Percentiles rank a stretch among this genome's conserved stretches.
Evolutionary conservation across 2,888 invertebrate genomes (phyloP).

Genomic region (Drosophila lutescens): DNA sequence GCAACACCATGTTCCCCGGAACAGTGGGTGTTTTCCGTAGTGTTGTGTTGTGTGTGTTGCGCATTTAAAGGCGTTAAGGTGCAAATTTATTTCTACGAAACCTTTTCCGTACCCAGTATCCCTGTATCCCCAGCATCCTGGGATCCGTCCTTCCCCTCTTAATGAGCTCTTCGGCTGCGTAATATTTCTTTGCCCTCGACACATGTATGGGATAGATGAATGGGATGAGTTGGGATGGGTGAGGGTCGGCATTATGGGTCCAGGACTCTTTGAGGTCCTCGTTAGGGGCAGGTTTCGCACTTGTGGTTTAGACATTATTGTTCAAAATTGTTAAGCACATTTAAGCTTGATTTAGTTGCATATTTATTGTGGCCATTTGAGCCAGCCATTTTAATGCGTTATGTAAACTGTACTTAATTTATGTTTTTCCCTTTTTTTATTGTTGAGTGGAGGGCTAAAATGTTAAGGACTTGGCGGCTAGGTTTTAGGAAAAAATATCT

Average conservation of each 20-base stretch:
- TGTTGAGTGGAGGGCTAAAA: not conserved
- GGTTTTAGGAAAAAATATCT: not conserved
- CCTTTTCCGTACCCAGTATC: constrained; percentile 58
- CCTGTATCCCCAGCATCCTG: constrained; percentile 8
- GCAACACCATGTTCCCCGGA: constrained; percentile 71
- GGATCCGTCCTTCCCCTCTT: constrained; percentile 41
- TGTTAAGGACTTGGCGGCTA: constrained; percentile 4
- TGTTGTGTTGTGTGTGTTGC: constrained; percentile 42
- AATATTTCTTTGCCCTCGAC: constrained; percentile 78
- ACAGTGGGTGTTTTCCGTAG: constrained; percentile 7
- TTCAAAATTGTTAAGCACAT: constrained; percentile 81
- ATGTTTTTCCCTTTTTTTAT: constrained; percentile 23
- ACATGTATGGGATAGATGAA: constrained; percentile 56
- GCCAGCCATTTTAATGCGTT: constrained; percentile 69
- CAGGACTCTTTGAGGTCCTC: constrained; percentile 55
- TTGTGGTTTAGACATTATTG: constrained; percentile 73
- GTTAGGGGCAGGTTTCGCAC: constrained; percentile 66
- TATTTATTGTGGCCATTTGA: constrained; percentile 65
- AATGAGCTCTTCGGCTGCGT: constrained; percentile 80
- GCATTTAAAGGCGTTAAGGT: constrained; percentile 82
- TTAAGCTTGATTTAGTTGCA: constrained; percentile 80
- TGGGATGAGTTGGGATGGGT: constrained; percentile 1
- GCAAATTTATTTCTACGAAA: constrained; percentile 80
- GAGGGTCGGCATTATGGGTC: not conserved
- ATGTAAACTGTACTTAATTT: constrained; percentile 63